A percentile compares a stretch with the other conserved stretches of the same genome.
phyloP scores from a whole-genome alignment of 64 coral and sea anemone species.

The Dendronephthya gigantea region DNA sequence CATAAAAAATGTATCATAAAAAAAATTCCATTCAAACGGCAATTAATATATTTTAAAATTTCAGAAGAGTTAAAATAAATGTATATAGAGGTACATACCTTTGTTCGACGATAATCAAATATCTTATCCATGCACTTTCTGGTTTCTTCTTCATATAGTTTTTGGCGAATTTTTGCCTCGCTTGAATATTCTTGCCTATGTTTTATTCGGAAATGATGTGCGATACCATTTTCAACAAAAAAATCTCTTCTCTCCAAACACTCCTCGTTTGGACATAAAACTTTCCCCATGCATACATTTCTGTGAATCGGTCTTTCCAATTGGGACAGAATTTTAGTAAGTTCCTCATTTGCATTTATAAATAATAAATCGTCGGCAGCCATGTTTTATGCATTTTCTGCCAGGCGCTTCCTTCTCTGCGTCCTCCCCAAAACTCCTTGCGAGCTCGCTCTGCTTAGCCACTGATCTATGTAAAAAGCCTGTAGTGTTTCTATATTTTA shows the following conservation, averaged over 20 bases:
- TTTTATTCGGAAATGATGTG: neutral
- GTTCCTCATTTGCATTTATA: neutral
- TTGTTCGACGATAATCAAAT: too few relatives aligned
- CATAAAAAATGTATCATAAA: too few relatives aligned
- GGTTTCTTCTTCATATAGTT: too few relatives aligned
- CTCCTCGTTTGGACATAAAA: neutral
- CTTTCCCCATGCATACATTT: neutral
- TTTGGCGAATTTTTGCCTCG: too few relatives aligned
- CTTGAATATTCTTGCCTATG: neutral
- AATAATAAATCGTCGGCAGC: neutral
- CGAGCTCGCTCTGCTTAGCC: neutral
- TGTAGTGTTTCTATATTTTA: too few relatives aligned
- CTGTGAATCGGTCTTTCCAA: neutral
- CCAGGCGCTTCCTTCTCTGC: neutral
- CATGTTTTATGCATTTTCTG: constrained; percentile 8
- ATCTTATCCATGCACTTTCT: too few relatives aligned
- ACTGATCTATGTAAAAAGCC: too few relatives aligned
- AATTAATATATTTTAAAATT: too few relatives aligned
- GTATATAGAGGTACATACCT: too few relatives aligned
- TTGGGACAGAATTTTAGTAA: neutral
- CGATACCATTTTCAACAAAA: neutral
- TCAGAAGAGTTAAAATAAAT: too few relatives aligned
- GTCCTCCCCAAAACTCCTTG: neutral
- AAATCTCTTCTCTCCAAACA: neutral
- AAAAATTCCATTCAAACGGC: too few relatives aligned